Evolutionary conservation across 37 sponge, comb jelly and placozoan genomes (phyloP), one percentile per base, ranked within the genome.

Genomic region (Diacarnus erythraeanus): DNA sequence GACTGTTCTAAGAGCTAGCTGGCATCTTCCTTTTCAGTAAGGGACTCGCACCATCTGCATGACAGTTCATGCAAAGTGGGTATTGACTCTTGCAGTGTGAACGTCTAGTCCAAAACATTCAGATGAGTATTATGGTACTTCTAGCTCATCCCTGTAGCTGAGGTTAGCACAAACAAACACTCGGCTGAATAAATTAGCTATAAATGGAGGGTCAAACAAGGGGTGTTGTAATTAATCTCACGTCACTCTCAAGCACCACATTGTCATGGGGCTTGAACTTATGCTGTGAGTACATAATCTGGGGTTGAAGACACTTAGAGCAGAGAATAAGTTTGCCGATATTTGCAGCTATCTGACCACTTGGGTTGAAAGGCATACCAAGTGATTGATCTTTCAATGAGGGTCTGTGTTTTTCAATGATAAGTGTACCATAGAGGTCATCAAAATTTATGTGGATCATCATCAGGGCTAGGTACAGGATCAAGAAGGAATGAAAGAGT

Each of bases 281-380:
- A 20, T 54, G 17, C 56, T 17, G 10, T 10, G 56, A 54, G 56
- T 54, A 54, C 17, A 54, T 54, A 20, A 54, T 17, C 17, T 54
- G 56, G 17, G 56, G 56, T 54, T 54, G 56, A 54, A 54, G 56
- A 17, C 56, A 54, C 56, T 54, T 17, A 20, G 56, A 54, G 17
- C 56, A 54, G 56, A 54, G 56, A 20, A n/a, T 54, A 54, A 17
- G 10, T 17, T 54, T 17, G n/a, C 56, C 75, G 4, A 83, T 77
- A 83, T 75, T 64, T 26, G 58, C 31, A 37, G 84, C 84, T 38
- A 10, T 75, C 44, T 83, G 84, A 21, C 34, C 77, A 75, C 56
- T 47, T 23, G 84, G 76, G 42, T n/a, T 33, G 23, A 76, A 76
- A 37, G 70, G 77, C 57, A 83, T 83, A 0, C 70, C 84, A 72